Percentiles rank a stretch among this genome's conserved stretches.
Conservation (phyloP, 2,797 vertebrate genomes). For the Lates japonicus region DNA sequence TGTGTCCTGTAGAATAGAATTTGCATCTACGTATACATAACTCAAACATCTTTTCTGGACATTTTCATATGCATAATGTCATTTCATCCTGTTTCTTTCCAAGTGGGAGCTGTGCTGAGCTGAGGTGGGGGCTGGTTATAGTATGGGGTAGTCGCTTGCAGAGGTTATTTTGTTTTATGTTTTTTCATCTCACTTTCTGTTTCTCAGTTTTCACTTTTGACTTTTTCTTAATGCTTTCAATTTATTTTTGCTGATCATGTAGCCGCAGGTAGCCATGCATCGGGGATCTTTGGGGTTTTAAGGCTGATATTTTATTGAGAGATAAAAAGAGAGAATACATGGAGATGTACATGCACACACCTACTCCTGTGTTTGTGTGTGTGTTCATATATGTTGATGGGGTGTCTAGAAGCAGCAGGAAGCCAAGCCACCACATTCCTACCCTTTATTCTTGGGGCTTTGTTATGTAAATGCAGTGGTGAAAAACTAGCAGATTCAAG, state of each 20-base stretch:
- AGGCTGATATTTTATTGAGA: conserved; percentile 92
- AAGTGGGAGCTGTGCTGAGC: conserved; percentile 85
- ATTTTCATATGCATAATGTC: conserved; percentile 99
- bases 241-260: conserved; percentile 96
- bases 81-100: conserved; percentile 99
- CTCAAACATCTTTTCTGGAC: conserved; percentile 99
- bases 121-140: conserved; percentile 68
- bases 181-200: conserved; percentile 41
- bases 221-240: conserved; percentile 95
- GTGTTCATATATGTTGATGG: conserved; percentile 76
- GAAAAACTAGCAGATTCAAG: conserved; percentile 96
- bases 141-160: conserved; percentile 75
- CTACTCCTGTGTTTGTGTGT: conserved; percentile 47
- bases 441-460: conserved; percentile 95
- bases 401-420: conserved; percentile 74
- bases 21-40: conserved; percentile 99
- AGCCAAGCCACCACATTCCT: conserved; percentile 92
- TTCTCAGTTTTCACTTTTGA: conserved; percentile 67
- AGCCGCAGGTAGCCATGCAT: conserved; percentile 85
- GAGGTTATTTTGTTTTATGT: conserved; percentile 80
- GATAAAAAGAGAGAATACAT: conserved; percentile 62
- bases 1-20: conserved; percentile 99
- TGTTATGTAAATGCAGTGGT: conserved; percentile 98
- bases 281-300: conserved; percentile 93
- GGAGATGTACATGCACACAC: conserved; percentile 36